Percentiles rank a stretch among this genome's conserved stretches.
Conservation (phyloP, 2,888 invertebrate species). For the Flexamia atlantica region DNA sequence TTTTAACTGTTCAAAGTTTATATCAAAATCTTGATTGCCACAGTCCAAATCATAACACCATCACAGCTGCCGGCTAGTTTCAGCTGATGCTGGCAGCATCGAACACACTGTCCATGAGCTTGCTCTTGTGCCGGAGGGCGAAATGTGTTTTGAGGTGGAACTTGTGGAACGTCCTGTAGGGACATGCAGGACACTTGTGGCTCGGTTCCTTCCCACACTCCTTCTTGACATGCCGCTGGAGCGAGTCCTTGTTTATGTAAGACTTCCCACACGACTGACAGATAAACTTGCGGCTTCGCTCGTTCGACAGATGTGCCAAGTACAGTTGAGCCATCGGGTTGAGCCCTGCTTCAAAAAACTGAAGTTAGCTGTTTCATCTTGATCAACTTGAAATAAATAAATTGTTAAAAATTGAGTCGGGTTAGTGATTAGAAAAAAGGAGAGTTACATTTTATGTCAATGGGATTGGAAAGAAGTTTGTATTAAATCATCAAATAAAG, state of each 20-base stretch:
- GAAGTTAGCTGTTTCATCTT: too few species aligned
- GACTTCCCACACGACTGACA: conserved; percentile 64
- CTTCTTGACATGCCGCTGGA: conserved; percentile 62
- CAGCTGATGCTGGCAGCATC: not conserved
- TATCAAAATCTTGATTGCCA: too few species aligned
- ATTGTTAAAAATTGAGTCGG: too few species aligned
- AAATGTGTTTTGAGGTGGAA: conserved; percentile 62
- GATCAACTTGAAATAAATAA: too few species aligned
- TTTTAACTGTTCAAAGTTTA: too few species aligned
- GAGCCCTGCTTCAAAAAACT: conserved; percentile 1
- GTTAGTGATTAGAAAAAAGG: not conserved
- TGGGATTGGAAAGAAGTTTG: too few species aligned
- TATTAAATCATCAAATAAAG: too few species aligned
- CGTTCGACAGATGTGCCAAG: not conserved
- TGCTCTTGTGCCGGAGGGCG: conserved; percentile 41
- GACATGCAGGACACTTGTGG: conserved; percentile 60
- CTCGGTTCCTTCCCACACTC: conserved; percentile 65
- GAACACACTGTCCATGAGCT: not conserved
- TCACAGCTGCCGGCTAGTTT: not conserved
- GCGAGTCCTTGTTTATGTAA: conserved; percentile 64
- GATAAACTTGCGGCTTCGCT: conserved; percentile 46
- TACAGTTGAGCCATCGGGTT: not conserved
- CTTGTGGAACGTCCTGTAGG: conserved; percentile 65
- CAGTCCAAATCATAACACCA: too few species aligned
- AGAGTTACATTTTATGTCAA: too few species aligned